Percentiles rank a stretch among this genome's conserved stretches.
These are phyloP conservation scores for Chalcis sispes DNA, from an alignment of 2,888 invertebrate genomes.

Conservation along the genomic window DNA sequence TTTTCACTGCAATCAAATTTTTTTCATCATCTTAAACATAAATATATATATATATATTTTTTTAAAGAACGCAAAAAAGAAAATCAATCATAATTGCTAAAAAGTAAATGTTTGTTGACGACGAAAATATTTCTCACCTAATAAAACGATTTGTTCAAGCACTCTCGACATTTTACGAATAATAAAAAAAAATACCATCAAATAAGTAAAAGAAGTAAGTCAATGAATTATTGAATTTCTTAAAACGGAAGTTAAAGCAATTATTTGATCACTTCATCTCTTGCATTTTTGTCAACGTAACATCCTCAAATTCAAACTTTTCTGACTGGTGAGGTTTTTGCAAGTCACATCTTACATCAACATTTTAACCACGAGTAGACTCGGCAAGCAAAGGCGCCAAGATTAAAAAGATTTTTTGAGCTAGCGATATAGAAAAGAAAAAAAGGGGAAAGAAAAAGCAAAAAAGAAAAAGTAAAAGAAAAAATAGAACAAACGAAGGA, in stretches of 20 bases:
- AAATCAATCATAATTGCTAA: no score
- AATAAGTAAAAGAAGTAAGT: neutral
- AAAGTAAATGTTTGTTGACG: no score
- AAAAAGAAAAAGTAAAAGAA: slow-evolving; percentile 11
- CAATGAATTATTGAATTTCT: slow-evolving; percentile 53
- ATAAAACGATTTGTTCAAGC: slow-evolving; percentile 51
- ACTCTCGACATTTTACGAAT: slow-evolving; percentile 37
- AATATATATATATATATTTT: no score
- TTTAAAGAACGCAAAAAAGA: no score
- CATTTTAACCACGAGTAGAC: slow-evolving; percentile 51
- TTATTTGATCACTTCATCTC: slow-evolving; percentile 49
- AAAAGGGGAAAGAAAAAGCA: slow-evolving; percentile 13
- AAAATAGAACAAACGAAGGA: neutral
- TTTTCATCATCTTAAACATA: no score
- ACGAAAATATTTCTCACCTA: slow-evolving; percentile 23
- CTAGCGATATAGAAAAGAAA: neutral
- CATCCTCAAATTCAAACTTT: slow-evolving; percentile 41
- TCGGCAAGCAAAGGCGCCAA: slow-evolving; percentile 12
- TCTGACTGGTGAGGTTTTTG: slow-evolving; percentile 13
- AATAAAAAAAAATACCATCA: slow-evolving; percentile 5
- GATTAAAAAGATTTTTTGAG: slow-evolving; percentile 43
- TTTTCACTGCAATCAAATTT: no score
- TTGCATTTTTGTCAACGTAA: slow-evolving; percentile 29
- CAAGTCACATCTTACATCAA: slow-evolving; percentile 51
- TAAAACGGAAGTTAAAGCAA: slow-evolving; percentile 46